Conservation (phyloP, 1,140 invertebrate species). For the silkworm (Bombyx mori) region ASM3026992v2 NC_085112.1:3973001-3973500, state of each 20-base stretch:
- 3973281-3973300: no score
- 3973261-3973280: no score
- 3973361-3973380: no score
- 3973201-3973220: constrained; percentile 37
- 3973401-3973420: no score
- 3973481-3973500: no score
- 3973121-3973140: constrained; percentile 24
- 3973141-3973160: constrained; percentile 42
- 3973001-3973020: constrained; percentile 10
- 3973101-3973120: constrained; percentile 1
- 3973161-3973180: constrained; percentile 64
- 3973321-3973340: no score
- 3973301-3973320: no score
- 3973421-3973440: no score
- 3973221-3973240: constrained; percentile 32
- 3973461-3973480: no score
- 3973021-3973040: constrained; percentile 17
- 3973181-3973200: constrained; percentile 40
- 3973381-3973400: no score
- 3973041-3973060: constrained; percentile 14
- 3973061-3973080: not conserved
- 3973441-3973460: no score
- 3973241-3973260: constrained; percentile 8
- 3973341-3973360: no score
- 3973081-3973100: not conserved